Conservation (phyloP, 2,888 invertebrate species). For the Drosophila nr. perissopoda region DNA sequence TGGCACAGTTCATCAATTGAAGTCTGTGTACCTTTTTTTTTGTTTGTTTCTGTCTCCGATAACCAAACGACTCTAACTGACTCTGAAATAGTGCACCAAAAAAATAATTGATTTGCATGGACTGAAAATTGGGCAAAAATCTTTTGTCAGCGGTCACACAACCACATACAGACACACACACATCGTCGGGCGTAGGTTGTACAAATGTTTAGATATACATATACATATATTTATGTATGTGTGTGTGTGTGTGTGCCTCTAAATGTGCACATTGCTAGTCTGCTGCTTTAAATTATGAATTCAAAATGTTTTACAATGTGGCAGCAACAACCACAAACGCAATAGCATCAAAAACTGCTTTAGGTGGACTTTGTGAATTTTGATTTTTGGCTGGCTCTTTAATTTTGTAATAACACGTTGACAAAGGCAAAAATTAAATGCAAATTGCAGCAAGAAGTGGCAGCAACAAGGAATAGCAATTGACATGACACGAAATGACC, state of each 20-base stretch:
- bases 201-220: constrained; percentile 7
- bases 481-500: constrained; percentile 64
- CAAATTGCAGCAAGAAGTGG: constrained; percentile 66
- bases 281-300: constrained; percentile 33
- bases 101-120: constrained; percentile 3
- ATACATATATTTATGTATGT: background rate
- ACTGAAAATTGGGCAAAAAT: background rate
- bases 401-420: constrained; percentile 71
- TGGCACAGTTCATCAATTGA: background rate
- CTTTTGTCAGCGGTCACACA: background rate
- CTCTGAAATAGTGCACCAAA: constrained; percentile 2
- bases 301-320: constrained; percentile 27
- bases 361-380: constrained; percentile 31
- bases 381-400: constrained; percentile 52
- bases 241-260: background rate
- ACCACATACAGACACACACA: background rate
- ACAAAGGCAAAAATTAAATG: constrained; percentile 74
- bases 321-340: constrained; percentile 3
- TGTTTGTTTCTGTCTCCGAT: background rate
- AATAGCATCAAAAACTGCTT: constrained; percentile 3
- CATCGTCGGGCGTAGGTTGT: background rate
- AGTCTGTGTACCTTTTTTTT: background rate
- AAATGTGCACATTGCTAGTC: background rate
- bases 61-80: background rate
- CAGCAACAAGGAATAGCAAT: constrained; percentile 32